Evolutionary conservation across 2,797 vertebrate genomes (phyloP).

Genomic region (Chiroxiphia lanceolata): DNA sequence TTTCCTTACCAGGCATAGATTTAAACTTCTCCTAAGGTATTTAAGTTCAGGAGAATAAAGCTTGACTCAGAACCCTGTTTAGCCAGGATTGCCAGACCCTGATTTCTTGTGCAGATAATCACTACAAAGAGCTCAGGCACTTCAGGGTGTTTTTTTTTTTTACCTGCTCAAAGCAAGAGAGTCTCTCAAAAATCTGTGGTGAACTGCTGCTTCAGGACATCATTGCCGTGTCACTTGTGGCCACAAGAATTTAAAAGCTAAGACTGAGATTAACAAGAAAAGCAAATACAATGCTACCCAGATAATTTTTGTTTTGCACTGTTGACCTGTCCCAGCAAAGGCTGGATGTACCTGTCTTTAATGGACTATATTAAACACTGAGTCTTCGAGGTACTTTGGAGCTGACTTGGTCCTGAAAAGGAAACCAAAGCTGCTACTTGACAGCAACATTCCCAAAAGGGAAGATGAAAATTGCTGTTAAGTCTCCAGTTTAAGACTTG

Average conservation of each 20-base stretch:
- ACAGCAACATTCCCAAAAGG: not conserved
- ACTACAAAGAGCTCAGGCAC: not conserved
- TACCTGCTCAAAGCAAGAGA: not conserved
- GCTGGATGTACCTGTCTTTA: not conserved
- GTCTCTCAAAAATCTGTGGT: not conserved
- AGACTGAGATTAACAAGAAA: not conserved
- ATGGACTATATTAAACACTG: not conserved
- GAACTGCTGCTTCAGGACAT: not conserved
- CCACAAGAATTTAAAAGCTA: not conserved
- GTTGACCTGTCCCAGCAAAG: not conserved
- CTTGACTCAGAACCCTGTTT: not conserved
- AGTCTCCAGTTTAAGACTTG: not conserved
- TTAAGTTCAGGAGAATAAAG: not conserved
- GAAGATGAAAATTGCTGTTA: not conserved
- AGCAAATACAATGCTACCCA: not conserved
- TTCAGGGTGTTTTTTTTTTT: not conserved
- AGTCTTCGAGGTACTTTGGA: not conserved
- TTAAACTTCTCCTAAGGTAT: not conserved
- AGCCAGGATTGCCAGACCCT: not conserved
- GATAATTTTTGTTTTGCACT: not conserved
- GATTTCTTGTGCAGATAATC: not conserved
- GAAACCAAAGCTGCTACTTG: not conserved
- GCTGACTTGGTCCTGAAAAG: not conserved
- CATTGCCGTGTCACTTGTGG: not conserved
- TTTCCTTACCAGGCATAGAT: not conserved